Evolutionary conservation across 2,797 vertebrate genomes (phyloP), one percentile per base, ranked within the genome.

Genomic region (Acestrorhynchus altus): DNA sequence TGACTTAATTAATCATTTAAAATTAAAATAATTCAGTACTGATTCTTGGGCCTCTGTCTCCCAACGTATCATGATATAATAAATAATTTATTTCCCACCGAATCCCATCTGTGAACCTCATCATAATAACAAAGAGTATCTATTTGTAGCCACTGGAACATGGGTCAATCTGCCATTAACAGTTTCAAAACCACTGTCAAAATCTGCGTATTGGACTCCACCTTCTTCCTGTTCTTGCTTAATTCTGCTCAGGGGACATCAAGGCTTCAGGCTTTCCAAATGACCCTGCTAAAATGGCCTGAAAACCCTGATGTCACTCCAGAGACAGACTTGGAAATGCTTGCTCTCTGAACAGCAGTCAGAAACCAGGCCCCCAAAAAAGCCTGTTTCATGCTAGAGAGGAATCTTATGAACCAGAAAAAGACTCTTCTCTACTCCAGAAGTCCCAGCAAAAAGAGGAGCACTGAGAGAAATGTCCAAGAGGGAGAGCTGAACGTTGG

Each of bases 371-470:
- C 8, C 12, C 31, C 10, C 6, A 64, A 35, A 76, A 66, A 20
- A 15, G 4, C 26, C 31, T 31, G n/a, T 66, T 78, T 40, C 46
- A 54, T 65, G 46, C 52, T 24, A 8, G 26, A 7, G 63, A 61
- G 11, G 40, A 60, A 67, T 54, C 40, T 20, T 11, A 35, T 74
- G 60, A 67, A 77, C 65, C 68, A 18, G 42, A 81, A 49, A 51
- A 65, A 66, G 42, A 57, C 67, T 66, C 26, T 46, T 20, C 31
- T 35, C 44, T 66, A 15, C 66, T 40, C 26, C 28, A 70, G 39
- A 63, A 70, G 42, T 60, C 42, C 7, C 49, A 8, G 42, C 28
- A 59, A 81, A 60, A 76, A 54, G 26, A 65, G 69, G 40, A 42
- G 46, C 47, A 67, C 18, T 20, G 64, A 68, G 31, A 4, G 52